phyloP scores from a whole-genome alignment of 2,888 invertebrate species.

The Pterostichus niger region DNA sequence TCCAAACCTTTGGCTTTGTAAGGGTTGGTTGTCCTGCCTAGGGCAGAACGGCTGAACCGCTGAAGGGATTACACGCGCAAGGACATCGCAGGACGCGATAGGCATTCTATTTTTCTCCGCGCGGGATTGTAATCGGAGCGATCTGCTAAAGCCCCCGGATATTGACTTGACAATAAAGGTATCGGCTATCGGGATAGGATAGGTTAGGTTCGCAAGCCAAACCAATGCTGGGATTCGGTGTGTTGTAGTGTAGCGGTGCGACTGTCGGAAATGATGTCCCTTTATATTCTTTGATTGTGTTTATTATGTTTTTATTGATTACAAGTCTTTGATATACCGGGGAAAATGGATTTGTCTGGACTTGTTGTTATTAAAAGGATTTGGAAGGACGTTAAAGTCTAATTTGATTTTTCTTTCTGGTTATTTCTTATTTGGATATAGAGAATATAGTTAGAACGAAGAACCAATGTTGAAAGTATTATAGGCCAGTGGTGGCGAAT shows the following conservation, averaged over 20 bases:
- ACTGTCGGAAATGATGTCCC: conserved; percentile 44
- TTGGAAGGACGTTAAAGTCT: background rate
- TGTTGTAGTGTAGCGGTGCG: background rate
- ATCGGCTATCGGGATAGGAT: background rate
- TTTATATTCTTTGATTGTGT: conserved; percentile 57
- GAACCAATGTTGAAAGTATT: too few species aligned
- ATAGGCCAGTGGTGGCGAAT: too few species aligned
- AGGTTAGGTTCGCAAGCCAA: background rate
- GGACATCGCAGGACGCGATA: conserved; percentile 7
- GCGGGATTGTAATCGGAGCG: conserved; percentile 39
- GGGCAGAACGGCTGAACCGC: background rate
- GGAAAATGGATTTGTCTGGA: conserved; percentile 10
- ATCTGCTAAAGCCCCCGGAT: conserved; percentile 43
- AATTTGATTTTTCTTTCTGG: background rate
- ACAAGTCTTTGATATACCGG: background rate
- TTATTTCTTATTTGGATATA: background rate
- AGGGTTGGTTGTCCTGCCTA: background rate
- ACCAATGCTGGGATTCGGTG: background rate
- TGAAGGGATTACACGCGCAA: conserved; percentile 17
- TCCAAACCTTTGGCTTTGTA: too few species aligned
- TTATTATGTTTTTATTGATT: conserved; percentile 61
- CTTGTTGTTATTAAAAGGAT: background rate
- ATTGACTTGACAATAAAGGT: conserved; percentile 59
- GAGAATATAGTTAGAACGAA: too few species aligned
- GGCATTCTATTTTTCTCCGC: conserved; percentile 42